Conservation (phyloP, 2,113 vertebrate species). For the Camelus bactrianus region DNA sequence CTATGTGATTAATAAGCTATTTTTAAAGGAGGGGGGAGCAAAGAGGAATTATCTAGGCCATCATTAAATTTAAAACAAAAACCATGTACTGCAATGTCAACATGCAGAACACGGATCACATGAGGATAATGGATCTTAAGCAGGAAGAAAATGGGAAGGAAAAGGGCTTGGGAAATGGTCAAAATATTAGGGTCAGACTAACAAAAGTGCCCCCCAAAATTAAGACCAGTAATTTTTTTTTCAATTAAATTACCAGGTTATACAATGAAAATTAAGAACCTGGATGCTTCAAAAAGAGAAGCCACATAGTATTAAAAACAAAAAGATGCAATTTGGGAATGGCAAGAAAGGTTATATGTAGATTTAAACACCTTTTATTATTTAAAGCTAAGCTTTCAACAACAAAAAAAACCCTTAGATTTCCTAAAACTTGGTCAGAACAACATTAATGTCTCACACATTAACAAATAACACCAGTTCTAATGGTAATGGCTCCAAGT, state of each 20-base stretch:
- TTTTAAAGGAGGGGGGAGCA: conserved; percentile 64
- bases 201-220: conserved; percentile 77
- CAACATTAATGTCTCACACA: conserved; percentile 80
- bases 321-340: conserved; percentile 85
- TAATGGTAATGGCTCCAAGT: conserved; percentile 88
- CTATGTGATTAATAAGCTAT: conserved; percentile 76
- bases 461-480: conserved; percentile 82
- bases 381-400: conserved; percentile 75
- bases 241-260: conserved; percentile 80
- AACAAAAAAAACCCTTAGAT: conserved; percentile 57
- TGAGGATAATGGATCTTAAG: conserved; percentile 9
- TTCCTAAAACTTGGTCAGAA: conserved; percentile 84
- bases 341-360: conserved; percentile 81
- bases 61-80: conserved; percentile 84
- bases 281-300: conserved; percentile 83
- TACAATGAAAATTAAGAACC: conserved; percentile 83
- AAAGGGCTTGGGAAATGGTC: conserved; percentile 80
- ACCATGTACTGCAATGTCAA: conserved; percentile 79
- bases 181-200: conserved; percentile 82
- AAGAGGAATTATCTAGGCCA: conserved; percentile 82
- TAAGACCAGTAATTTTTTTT: conserved; percentile 40
- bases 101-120: conserved; percentile 72
- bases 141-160: conserved; percentile 46
- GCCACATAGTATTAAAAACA: conserved; percentile 46
- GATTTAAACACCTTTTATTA: conserved; percentile 75